Percentiles rank a stretch among this genome's conserved stretches.
These are phyloP conservation scores for Cetonia aurata DNA, from an alignment of 2,888 invertebrate species.

Conservation along the genomic window DNA sequence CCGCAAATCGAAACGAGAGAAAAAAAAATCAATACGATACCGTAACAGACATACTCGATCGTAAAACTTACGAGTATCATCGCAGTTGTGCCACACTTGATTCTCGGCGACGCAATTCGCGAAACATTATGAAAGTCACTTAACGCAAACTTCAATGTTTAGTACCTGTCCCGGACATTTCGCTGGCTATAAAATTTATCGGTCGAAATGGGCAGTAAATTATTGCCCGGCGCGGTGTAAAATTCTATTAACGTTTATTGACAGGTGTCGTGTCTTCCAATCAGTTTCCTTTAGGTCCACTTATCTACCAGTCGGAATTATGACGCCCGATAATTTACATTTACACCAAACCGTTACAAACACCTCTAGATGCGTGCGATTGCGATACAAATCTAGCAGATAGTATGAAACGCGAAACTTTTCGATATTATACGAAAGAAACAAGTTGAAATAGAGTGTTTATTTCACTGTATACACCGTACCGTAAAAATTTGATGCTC, in stretches of 20 bases:
- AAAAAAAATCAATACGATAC: too few species aligned
- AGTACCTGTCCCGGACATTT: conserved; percentile 12
- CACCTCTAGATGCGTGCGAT: too few species aligned
- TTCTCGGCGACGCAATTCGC: not conserved
- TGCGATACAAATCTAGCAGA: conserved; percentile 2
- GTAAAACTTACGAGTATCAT: too few species aligned
- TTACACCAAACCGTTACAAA: not conserved
- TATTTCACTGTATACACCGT: not conserved
- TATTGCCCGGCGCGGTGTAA: conserved; percentile 21
- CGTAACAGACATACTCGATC: too few species aligned
- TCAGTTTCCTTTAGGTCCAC: conserved; percentile 9
- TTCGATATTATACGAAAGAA: not conserved
- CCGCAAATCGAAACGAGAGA: too few species aligned
- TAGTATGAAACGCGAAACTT: conserved; percentile 22
- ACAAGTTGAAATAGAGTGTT: not conserved
- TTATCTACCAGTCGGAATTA: conserved; percentile 35
- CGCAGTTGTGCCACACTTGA: too few species aligned
- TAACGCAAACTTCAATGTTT: conserved; percentile 17
- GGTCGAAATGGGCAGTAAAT: conserved; percentile 18
- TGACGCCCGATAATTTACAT: conserved; percentile 28
- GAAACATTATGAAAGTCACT: not conserved
- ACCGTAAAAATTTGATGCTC: conserved; percentile 9
- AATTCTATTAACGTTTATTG: conserved; percentile 38
- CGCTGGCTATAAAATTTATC: conserved; percentile 19
- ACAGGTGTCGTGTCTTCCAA: conserved; percentile 41